Base-by-base conservation (phyloP, 2,888 invertebrate genomes). In the Junonia oenone region DNA sequence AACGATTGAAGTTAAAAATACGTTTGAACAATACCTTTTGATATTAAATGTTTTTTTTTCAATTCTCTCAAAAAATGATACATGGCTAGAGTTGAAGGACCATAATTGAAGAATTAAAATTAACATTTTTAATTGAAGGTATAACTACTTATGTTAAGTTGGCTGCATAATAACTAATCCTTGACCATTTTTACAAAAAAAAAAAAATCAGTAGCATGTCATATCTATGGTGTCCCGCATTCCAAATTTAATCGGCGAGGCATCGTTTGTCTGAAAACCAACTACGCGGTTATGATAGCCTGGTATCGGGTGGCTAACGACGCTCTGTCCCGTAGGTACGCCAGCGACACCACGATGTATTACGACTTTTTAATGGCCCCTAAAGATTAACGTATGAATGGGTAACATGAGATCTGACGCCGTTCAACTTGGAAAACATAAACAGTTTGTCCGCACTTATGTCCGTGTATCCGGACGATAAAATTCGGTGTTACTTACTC, bases 221-320 rank as follows among this genome's bases (percentile, higher is more conserved):
- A 22, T 22, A 22, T 5, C 45, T 58, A 50, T 15, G 38, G 19
- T 43, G 40, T 15, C 53, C 47, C 66, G 73, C 77, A 77, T 78
- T 69, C 75, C 75, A 68, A 75, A 78, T 72, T 67, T 64, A 66
- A 73, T 72, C 65, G 73, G 72, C 71, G 71, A 73, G n/a, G 75
- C 68, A 61, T 63, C 63, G 56, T 67, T 66, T 64, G 63, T 55
- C 68, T 72, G 75, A 69, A 73, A 77, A 65, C 67, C 57, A 69
- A 73, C 74, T 59, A 49, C 63, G 53, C 70, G 65, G 68, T 81
- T 78, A 86, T 88, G 86, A 83, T 79, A 66, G 76, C 81, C 79
- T 78, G 81, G 86, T 86, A 78, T 88, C 89, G 76, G 71, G 76
- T 89, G 76, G 76, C 83, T 87, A 90, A 89, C 86, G 89, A 88